Base-by-base conservation (phyloP, 2,888 invertebrate species). In the Chalcosyrphus nemorum region DNA sequence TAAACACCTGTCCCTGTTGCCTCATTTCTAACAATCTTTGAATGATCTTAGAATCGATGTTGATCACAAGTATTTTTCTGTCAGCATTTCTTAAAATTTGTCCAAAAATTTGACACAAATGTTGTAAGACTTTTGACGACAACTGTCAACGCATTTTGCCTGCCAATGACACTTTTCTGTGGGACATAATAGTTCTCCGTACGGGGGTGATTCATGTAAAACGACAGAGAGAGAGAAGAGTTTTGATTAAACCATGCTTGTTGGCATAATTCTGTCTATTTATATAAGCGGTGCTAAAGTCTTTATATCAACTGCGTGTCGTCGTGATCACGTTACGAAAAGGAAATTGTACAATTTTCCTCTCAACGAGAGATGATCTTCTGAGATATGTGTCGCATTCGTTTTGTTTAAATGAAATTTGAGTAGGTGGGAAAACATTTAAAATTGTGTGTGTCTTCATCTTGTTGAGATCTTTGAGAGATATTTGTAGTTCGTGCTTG, bases 291-390 rank as follows among this genome's bases (percentile, higher is more conserved):
- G 29, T n/a, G n/a, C 43, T 11, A 17, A 43, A 45, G 35, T 27
- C 47, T 29, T 27, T 32, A 54, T 72, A 52, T 32, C 27, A 59
- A 38, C 21, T 56, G 7, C 19, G 56, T 19, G 38, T 45, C 47
- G 7, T 35, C 47, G 7, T 35, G 59, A 68, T 45, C 35, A 43
- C 9, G 45, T 38, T 24, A 47, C 15, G 19, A 71, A 75, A 47
- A 75, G 75, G 61, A 81, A 81, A 61, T 81, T 81, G 80, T 66
- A 63, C 68, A 81, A 81, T 75, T 70, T 81, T 24, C 56, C 61
- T 68, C 61, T 47, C 9, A 50, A 38, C 52, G n/a, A 41, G 29
- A n/a, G n/a, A n/a, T 2, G 41, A 63, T 66, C 15, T 24, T 4
- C n/a, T n/a, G 50, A 17, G 5, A 27, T 24, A 21, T 65, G 56